Conservation (phyloP, 2,113 vertebrate genomes). For the Prietella phreatophila region DNA sequence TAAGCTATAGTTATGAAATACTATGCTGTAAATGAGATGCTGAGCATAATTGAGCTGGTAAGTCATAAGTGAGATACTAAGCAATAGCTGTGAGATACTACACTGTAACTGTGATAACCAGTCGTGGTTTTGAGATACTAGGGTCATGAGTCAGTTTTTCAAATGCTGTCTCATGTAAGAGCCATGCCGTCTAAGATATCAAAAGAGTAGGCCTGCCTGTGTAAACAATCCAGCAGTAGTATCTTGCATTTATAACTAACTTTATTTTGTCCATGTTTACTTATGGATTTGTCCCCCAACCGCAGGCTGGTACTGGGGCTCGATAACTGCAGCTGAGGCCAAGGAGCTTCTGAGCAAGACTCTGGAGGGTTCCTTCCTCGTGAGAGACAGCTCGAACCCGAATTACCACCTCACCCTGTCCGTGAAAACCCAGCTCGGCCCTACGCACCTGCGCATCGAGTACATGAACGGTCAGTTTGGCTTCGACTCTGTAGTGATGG, state of each 20-base stretch:
- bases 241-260: too few relatives aligned
- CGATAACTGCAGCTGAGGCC: conserved; percentile 56
- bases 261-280: not conserved
- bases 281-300: not conserved
- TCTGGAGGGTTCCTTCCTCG: conserved; percentile 57
- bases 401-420: conserved; percentile 59
- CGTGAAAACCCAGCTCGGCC: conserved; percentile 55
- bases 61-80: not conserved
- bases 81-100: too few relatives aligned
- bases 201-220: too few relatives aligned
- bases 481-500: conserved; percentile 58
- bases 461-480: conserved; percentile 52
- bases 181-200: too few relatives aligned
- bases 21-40: not conserved
- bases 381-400: conserved; percentile 59
- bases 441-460: conserved; percentile 61
- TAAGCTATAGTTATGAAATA: too few relatives aligned
- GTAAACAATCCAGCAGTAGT: too few relatives aligned
- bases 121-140: too few relatives aligned
- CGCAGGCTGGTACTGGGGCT: conserved; percentile 64
- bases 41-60: not conserved
- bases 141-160: too few relatives aligned
- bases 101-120: too few relatives aligned
- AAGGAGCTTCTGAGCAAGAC: conserved; percentile 49
- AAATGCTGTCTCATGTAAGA: too few relatives aligned